These are phyloP conservation scores for Centropus unirufus DNA, from an alignment of 2,113 vertebrate genomes.

Conservation along the genomic window DNA sequence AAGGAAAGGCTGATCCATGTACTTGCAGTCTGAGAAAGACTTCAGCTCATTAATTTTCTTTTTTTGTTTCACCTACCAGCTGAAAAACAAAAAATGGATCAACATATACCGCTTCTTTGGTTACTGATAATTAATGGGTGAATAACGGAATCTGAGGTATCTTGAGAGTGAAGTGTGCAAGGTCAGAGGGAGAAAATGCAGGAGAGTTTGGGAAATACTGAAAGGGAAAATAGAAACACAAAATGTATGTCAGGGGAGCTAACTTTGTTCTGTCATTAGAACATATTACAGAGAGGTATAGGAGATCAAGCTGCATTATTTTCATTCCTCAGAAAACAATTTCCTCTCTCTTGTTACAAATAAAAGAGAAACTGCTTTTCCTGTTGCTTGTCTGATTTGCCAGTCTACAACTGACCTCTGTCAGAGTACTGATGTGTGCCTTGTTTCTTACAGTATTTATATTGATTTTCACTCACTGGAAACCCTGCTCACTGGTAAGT, in stretches of 20 bases:
- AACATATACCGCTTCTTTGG: not conserved
- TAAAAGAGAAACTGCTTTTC: not conserved
- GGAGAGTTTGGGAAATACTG: not conserved
- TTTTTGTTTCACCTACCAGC: not conserved
- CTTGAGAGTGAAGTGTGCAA: not conserved
- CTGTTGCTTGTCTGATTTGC: not conserved
- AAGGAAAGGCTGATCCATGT: not conserved
- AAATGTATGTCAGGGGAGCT: not conserved
- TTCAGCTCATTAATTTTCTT: not conserved
- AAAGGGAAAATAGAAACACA: not conserved
- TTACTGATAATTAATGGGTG: not conserved
- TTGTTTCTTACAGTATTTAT: constrained; percentile 15
- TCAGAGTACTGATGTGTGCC: not conserved
- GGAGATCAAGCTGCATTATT: not conserved
- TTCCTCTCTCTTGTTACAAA: not conserved
- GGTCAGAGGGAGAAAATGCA: not conserved
- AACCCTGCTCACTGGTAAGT: not conserved
- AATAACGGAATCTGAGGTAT: not conserved
- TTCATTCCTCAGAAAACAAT: not conserved
- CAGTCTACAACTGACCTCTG: not conserved
- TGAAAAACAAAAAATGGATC: not conserved
- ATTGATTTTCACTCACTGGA: constrained; percentile 27
- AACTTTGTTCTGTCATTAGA: not conserved
- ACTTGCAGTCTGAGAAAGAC: not conserved
- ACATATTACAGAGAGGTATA: not conserved